A percentile compares a stretch with the other conserved stretches of the same genome.
Evolutionary conservation across 2,888 invertebrate genomes (phyloP).

Genomic region (Mellilla xanthometata): DNA sequence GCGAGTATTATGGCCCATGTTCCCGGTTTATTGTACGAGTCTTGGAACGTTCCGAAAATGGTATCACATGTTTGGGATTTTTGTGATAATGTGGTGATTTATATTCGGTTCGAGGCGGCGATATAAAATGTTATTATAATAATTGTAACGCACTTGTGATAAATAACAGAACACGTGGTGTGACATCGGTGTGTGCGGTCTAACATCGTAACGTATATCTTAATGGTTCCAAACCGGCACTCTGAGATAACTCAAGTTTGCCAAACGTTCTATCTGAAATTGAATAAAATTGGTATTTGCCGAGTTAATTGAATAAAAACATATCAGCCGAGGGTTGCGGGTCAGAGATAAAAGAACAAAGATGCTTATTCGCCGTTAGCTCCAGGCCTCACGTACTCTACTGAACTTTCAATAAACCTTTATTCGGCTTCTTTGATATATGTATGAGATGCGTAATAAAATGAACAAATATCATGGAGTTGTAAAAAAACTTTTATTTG

Average conservation of each 20-base stretch:
- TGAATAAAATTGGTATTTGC: constrained; percentile 36
- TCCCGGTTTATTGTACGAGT: constrained; percentile 10
- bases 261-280: constrained; percentile 36
- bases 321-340: constrained; percentile 26
- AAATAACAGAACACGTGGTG: constrained; percentile 2
- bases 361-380: constrained; percentile 29
- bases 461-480: constrained; percentile 29
- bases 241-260: constrained; percentile 34
- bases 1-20: constrained; percentile 10
- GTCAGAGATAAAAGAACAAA: constrained; percentile 42
- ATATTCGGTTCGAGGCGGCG: background rate
- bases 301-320: constrained; percentile 46
- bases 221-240: constrained; percentile 27
- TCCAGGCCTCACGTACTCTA: constrained; percentile 39
- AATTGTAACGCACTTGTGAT: background rate
- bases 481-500: constrained; percentile 26
- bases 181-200: constrained; percentile 7
- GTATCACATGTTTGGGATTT: constrained; percentile 10
- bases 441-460: constrained; percentile 26
- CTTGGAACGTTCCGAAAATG: constrained; percentile 8
- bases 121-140: background rate
- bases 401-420: constrained; percentile 38
- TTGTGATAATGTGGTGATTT: background rate
- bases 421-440: constrained; percentile 35
- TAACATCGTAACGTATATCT: constrained; percentile 11